Evolutionary conservation across 2,888 invertebrate species (phyloP).

Genomic region (Dicyrtomina minuta): DNA sequence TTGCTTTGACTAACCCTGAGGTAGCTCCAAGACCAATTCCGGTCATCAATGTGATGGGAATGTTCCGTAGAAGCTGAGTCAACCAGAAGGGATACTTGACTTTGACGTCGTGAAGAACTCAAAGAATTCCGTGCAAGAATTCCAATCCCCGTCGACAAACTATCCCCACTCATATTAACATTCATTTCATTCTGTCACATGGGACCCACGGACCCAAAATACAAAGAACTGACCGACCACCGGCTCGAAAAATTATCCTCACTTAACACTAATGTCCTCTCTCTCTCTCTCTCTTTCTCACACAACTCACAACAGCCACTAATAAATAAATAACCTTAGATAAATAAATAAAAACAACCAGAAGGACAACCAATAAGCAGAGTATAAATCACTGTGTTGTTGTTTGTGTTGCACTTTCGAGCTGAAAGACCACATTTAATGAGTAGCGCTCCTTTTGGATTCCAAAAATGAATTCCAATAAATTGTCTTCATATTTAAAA

Average conservation of each 20-base stretch:
- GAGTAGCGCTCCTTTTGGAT: no score
- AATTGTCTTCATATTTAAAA: no score
- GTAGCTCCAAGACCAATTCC: slow-evolving; percentile 67
- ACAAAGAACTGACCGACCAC: background rate
- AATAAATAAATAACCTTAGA: background rate
- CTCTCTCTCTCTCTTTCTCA: background rate
- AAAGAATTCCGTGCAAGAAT: slow-evolving; percentile 33
- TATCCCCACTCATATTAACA: slow-evolving; percentile 27
- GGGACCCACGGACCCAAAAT: background rate
- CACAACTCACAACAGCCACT: background rate
- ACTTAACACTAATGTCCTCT: no score
- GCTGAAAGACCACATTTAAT: no score
- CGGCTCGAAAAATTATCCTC: no score
- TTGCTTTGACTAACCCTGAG: slow-evolving; percentile 61
- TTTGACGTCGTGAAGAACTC: slow-evolving; percentile 43
- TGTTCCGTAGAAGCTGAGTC: slow-evolving; percentile 45
- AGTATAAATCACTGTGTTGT: no score
- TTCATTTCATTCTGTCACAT: background rate
- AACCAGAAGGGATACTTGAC: slow-evolving; percentile 46
- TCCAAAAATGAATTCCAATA: no score
- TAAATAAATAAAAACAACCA: background rate
- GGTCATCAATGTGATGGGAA: slow-evolving; percentile 54
- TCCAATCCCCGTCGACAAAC: slow-evolving; percentile 31
- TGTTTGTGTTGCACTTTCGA: no score
- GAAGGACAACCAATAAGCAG: no score